Evolutionary conservation across 2,888 invertebrate genomes (phyloP).

Genomic region (Charanyca ferruginea): DNA sequence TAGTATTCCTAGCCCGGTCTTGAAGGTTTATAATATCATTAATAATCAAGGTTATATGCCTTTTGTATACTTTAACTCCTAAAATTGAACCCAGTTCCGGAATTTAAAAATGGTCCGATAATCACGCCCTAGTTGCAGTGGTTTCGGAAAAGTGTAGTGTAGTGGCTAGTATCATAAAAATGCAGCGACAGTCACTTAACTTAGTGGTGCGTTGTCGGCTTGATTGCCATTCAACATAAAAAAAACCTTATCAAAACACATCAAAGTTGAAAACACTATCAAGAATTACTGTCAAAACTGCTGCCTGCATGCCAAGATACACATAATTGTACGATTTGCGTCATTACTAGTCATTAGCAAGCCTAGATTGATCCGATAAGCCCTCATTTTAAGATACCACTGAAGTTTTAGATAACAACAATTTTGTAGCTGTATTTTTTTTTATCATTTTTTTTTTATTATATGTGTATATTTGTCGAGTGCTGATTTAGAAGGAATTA

Average conservation of each 20-base stretch:
- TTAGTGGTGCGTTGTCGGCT: too few relatives aligned
- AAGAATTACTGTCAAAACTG: conserved; percentile 21
- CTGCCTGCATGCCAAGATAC: conserved; percentile 47
- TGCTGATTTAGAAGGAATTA: conserved; percentile 34
- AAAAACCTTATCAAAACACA: conserved; percentile 4
- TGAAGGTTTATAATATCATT: too few relatives aligned
- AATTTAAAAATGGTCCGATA: too few relatives aligned
- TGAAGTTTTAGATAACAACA: conserved; percentile 68
- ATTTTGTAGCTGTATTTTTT: conserved; percentile 67
- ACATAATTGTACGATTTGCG: conserved; percentile 65
- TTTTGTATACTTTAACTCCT: too few relatives aligned
- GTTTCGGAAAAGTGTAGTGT: too few relatives aligned
- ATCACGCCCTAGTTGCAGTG: too few relatives aligned
- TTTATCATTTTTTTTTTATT: conserved; percentile 68
- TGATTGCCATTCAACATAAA: too few relatives aligned
- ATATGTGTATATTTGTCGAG: conserved; percentile 21
- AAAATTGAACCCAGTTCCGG: too few relatives aligned
- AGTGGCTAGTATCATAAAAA: too few relatives aligned
- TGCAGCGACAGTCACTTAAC: too few relatives aligned
- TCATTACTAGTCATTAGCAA: conserved; percentile 52
- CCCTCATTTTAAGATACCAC: conserved; percentile 60
- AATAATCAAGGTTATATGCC: too few relatives aligned
- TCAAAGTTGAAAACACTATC: neutral
- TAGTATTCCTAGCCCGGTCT: too few relatives aligned
- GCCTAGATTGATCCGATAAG: conserved; percentile 64